phyloP scores from a whole-genome alignment of 2,888 invertebrate genomes.

The Acrocyrtus sp. region DNA sequence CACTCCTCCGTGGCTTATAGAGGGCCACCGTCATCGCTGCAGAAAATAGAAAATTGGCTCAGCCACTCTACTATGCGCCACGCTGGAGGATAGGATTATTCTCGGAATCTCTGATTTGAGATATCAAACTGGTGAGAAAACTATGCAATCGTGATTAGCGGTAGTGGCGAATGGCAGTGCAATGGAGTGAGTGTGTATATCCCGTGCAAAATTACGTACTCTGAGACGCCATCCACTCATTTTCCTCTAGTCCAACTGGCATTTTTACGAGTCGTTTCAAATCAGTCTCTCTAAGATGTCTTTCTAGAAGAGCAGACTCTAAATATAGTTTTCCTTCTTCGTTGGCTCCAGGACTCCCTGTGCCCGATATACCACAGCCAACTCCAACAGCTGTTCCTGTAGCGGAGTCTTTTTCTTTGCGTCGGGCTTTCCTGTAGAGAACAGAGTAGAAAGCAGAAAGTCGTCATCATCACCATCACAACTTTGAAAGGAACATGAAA shows the following conservation, averaged over 20 bases:
- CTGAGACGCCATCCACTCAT: slow-evolving; percentile 99
- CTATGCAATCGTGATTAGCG: not conserved
- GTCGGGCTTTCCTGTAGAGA: slow-evolving; percentile 89
- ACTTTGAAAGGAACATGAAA: not conserved
- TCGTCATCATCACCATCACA: not conserved
- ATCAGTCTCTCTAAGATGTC: slow-evolving; percentile 93
- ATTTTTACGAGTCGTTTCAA: slow-evolving; percentile 93
- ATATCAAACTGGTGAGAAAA: not conserved
- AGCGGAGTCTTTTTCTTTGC: slow-evolving; percentile 81
- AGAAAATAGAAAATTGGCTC: too few species aligned
- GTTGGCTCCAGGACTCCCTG: slow-evolving; percentile 64
- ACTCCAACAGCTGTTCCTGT: slow-evolving; percentile 59
- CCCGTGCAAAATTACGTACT: too few species aligned
- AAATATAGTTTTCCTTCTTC: slow-evolving; percentile 88
- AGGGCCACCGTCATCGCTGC: too few species aligned
- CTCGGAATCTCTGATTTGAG: not conserved
- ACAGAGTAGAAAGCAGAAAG: not conserved
- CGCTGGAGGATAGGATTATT: too few species aligned
- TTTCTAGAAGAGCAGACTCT: slow-evolving; percentile 93
- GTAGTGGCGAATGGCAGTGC: not conserved
- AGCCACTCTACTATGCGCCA: too few species aligned
- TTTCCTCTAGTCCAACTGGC: slow-evolving; percentile 95
- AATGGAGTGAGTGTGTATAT: not conserved
- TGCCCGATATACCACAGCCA: slow-evolving; percentile 58
- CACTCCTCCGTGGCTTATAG: too few species aligned